phyloP scores from a whole-genome alignment of 2,113 vertebrate genomes.

The Percopsis transmontana region DNA sequence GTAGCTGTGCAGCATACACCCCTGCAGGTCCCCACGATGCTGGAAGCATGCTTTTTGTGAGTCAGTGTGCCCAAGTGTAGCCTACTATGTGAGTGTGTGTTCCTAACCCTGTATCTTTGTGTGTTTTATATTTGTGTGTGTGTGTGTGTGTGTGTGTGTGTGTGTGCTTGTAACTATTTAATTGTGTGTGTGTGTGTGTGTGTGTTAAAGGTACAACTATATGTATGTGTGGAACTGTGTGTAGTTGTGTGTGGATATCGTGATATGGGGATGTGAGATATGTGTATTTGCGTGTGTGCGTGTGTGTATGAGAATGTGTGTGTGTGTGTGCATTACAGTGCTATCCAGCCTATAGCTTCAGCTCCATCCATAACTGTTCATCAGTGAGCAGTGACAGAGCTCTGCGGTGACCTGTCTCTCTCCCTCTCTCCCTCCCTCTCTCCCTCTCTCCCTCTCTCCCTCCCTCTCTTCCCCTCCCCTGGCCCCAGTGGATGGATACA shows the following conservation, averaged over 20 bases:
- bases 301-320: slow-evolving; percentile 9
- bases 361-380: slow-evolving; percentile 61
- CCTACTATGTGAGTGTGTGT: slow-evolving; percentile 2
- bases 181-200: not conserved
- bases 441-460: slow-evolving; percentile 21
- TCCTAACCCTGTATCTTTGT: not conserved
- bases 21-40: not conserved
- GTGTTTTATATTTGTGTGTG: not conserved
- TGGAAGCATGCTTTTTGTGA: not conserved
- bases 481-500: slow-evolving; percentile 42
- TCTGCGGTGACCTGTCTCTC: slow-evolving; percentile 3
- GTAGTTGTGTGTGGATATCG: not conserved
- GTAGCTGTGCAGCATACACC: slow-evolving; percentile 28
- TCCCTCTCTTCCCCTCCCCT: slow-evolving; percentile 24
- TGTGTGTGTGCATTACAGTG: not conserved
- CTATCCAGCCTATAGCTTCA: slow-evolving; percentile 22
- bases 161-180: not conserved
- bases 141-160: not conserved
- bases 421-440: slow-evolving; percentile 1
- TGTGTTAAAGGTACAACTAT: not conserved
- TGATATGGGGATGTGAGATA: not conserved
- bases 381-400: slow-evolving; percentile 48
- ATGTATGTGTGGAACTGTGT: not conserved
- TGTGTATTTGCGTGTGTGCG: not conserved
- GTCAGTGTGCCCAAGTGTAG: slow-evolving; percentile 5